phyloP scores from a whole-genome alignment of 2,113 vertebrate species.

The Rutilus rutilus region DNA sequence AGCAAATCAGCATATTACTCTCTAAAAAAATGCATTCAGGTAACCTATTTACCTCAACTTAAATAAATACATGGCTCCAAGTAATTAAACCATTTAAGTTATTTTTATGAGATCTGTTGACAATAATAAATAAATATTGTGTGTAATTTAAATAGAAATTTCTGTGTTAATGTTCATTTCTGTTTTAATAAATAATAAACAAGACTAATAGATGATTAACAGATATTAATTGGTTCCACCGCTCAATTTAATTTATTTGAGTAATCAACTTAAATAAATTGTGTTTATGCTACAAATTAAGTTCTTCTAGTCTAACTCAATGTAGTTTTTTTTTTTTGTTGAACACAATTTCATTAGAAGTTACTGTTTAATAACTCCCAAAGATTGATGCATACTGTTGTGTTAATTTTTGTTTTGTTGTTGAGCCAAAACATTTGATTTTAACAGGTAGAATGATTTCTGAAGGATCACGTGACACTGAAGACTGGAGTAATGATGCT shows the following conservation, averaged over 20 bases:
- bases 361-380: too few species aligned
- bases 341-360: neutral
- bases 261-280: neutral
- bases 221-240: neutral
- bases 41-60: neutral
- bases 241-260: neutral
- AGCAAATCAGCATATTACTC: too few species aligned
- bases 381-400: neutral
- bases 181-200: neutral
- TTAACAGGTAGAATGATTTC: neutral
- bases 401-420: neutral
- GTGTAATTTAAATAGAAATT: neutral
- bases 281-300: neutral
- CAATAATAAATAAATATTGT: neutral
- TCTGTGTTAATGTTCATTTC: neutral
- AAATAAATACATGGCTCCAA: neutral
- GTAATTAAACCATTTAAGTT: neutral
- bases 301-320: neutral
- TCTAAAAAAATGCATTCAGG: neutral
- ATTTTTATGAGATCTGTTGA: neutral
- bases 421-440: neutral
- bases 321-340: neutral
- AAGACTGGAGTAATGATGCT: neutral
- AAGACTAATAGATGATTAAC: neutral
- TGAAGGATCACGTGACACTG: neutral